Evolutionary conservation across 2,113 vertebrate species (phyloP), one percentile per base, ranked within the genome.

Genomic region (Labeo catla): DNA sequence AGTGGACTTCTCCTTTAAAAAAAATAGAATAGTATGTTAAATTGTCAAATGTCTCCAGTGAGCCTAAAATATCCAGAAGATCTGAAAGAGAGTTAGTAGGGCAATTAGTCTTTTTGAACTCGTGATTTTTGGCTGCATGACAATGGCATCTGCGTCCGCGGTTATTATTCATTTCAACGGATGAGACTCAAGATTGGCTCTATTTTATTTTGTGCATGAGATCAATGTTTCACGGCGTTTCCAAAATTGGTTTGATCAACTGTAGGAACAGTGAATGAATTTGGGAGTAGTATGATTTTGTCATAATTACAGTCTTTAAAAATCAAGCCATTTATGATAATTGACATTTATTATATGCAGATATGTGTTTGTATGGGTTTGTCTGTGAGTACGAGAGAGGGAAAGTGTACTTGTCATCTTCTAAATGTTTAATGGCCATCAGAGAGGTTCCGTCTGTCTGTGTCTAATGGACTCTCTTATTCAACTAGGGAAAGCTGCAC

Each of bases 351-450:
- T 76, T n/a, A 45, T 4, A 15, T 49, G 43, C 45, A 49, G 72
- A 50, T 74, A 1, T 73, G 23, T 77, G 76, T 54, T 77, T 77
- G 49, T 39, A 45, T 59, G 70, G 43, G 11, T 70, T n/a, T 80
- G 59, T 47, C 34, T 89, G 59, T 52, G 47, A 78, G 45, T 54
- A 49, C n/a, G 8, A 39, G 83, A 74, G 47, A 49, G 19, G 23
- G 76, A 34, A 66, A 76, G 79, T 49, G 34, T 52, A 13, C 76
- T 68, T 76, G 70, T 36, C 63, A 47, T n/a, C 49, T 63, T 54
- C 68, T 90, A 39, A 90, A 88, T 88, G 70, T 90, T 90, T 90
- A 90, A 86, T 90, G 73, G 23, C 82, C 70, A 82, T 86, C 70
- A 34, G 85, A 87, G 81, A 74, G 36, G 65, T 73, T 47, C 28